Evolutionary conservation across 2,113 vertebrate genomes (phyloP).

Genomic region (Ailuropoda melanoleuca): DNA sequence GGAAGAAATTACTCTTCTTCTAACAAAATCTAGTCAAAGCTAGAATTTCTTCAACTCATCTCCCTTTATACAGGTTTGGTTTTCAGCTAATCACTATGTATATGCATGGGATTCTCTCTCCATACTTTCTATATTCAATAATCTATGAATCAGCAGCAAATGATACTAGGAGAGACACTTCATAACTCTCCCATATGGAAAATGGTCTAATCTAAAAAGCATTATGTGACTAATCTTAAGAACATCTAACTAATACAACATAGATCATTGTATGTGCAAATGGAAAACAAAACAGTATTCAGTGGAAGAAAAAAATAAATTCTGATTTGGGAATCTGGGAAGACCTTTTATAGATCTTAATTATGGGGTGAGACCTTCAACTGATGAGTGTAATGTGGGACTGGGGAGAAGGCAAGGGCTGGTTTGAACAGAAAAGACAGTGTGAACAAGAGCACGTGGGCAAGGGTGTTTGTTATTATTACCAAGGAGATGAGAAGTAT

Average conservation of each 20-base stretch:
- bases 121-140: background rate
- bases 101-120: background rate
- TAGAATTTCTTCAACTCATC: background rate
- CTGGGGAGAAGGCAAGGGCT: background rate
- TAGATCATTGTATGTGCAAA: background rate
- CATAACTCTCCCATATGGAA: background rate
- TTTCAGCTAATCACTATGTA: background rate
- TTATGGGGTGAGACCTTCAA: background rate
- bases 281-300: background rate
- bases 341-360: background rate
- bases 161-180: background rate
- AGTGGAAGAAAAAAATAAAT: background rate
- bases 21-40: slow-evolving; percentile 25
- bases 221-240: background rate
- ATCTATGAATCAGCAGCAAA: background rate
- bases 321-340: background rate
- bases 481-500: background rate
- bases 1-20: background rate
- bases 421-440: background rate
- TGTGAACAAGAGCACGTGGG: background rate
- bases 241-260: background rate
- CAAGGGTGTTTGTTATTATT: background rate
- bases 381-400: background rate
- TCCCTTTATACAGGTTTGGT: background rate
- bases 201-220: background rate